phyloP scores from a whole-genome alignment of 2,888 invertebrate genomes.

The Calameuta pallipes region DNA sequence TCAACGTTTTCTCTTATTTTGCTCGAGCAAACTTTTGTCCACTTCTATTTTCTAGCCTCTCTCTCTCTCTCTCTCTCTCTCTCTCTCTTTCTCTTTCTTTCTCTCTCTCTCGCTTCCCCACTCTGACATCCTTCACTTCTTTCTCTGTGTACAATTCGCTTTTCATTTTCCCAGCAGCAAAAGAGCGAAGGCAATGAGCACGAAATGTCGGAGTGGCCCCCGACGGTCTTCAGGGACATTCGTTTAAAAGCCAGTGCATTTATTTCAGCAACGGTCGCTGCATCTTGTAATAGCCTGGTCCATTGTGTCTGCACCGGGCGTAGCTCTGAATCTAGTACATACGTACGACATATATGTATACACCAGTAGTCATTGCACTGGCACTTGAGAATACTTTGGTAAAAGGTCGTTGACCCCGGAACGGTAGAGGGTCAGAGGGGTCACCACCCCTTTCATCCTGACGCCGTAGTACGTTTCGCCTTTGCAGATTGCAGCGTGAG shows the following conservation, averaged over 20 bases:
- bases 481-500: not conserved
- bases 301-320: not conserved
- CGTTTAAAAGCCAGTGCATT: conserved; percentile 3
- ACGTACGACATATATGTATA: not conserved
- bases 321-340: not conserved
- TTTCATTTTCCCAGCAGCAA: not conserved
- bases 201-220: not conserved
- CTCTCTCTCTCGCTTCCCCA: not conserved
- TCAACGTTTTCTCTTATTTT: not conserved
- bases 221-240: conserved; percentile 4
- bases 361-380: not conserved
- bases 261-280: conserved; percentile 11
- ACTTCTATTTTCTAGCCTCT: not conserved
- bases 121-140: not conserved
- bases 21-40: not conserved
- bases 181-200: not conserved
- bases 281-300: conserved; percentile 6
- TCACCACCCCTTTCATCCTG: not conserved
- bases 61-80: conserved; percentile 3
- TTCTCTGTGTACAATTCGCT: not conserved
- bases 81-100: not conserved
- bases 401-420: not conserved
- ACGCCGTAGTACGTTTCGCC: not conserved
- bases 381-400: not conserved
- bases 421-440: too few relatives aligned